These are phyloP conservation scores for Heliothis subflexa DNA, from an alignment of 1,140 invertebrate genomes.

Conservation along the genomic window DNA sequence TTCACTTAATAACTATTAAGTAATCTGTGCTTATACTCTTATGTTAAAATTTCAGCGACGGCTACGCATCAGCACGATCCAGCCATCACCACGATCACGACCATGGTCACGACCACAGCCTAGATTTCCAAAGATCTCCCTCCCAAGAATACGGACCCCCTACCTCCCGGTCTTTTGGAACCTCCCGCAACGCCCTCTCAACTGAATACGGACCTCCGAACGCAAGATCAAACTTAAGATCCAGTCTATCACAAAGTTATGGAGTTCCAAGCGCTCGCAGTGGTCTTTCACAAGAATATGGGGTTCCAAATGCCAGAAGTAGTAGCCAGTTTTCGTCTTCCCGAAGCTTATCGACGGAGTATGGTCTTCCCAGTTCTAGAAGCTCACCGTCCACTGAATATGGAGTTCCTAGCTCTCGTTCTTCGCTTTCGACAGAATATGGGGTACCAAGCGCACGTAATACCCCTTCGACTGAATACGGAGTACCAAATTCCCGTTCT, in stretches of 20 bases:
- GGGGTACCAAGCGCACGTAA: conserved; percentile 49
- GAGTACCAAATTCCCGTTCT: conserved; percentile 37
- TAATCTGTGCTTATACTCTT: too few relatives aligned
- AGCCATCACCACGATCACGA: conserved; percentile 53
- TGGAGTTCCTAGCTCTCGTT: conserved; percentile 51
- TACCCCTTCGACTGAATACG: conserved; percentile 42
- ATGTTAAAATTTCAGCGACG: conserved; percentile 61
- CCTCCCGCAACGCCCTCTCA: conserved; percentile 49
- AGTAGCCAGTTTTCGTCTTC: conserved; percentile 23
- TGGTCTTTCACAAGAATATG: conserved; percentile 63
- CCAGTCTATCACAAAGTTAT: conserved; percentile 55
- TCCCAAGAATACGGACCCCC: conserved; percentile 63
- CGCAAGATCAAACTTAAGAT: conserved; percentile 46
- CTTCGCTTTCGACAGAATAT: conserved; percentile 56
- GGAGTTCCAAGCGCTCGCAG: conserved; percentile 49
- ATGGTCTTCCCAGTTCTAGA: conserved; percentile 3
- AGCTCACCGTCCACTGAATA: conserved; percentile 52
- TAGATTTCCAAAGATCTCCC: conserved; percentile 60
- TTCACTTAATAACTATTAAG: too few relatives aligned
- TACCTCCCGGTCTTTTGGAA: conserved; percentile 41
- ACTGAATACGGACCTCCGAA: conserved; percentile 60
- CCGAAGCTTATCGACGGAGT: conserved; percentile 14
- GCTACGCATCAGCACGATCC: conserved; percentile 64
- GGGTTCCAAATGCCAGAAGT: conserved; percentile 47
- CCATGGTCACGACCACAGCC: conserved; percentile 54